Evolutionary conservation across 2,888 invertebrate genomes (phyloP).

Genomic region (Nesidiocoris tenuis): DNA sequence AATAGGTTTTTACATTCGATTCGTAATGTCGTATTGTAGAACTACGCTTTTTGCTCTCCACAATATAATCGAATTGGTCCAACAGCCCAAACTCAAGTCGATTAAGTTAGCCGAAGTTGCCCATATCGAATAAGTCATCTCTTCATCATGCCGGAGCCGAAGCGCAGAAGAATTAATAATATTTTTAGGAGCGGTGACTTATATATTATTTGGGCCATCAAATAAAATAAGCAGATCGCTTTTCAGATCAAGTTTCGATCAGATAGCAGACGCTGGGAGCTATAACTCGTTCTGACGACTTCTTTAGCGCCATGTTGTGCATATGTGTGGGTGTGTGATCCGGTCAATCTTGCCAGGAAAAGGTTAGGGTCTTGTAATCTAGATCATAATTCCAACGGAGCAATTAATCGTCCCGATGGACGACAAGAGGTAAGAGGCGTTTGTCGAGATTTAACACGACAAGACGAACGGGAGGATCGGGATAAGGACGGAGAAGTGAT

Average conservation of each 20-base stretch:
- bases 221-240: conserved; percentile 14
- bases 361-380: conserved; percentile 9
- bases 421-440: neutral
- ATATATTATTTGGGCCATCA: no score
- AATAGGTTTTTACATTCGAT: no score
- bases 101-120: no score
- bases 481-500: neutral
- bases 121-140: no score
- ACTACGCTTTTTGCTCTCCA: no score
- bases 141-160: no score
- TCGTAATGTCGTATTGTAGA: no score
- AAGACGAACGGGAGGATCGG: neutral
- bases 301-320: conserved; percentile 4
- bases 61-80: no score
- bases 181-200: no score
- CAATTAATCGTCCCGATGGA: conserved; percentile 20
- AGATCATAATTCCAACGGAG: conserved; percentile 25
- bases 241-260: conserved; percentile 18
- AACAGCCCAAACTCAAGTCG: no score
- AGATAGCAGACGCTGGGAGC: conserved; percentile 1
- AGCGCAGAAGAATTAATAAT: no score
- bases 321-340: conserved; percentile 8
- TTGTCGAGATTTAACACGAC: neutral
- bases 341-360: neutral
- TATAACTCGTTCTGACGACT: conserved; percentile 9